Evolutionary conservation across 1,140 invertebrate species (phyloP).

Genomic region (Mercenaria mercenaria): DNA sequence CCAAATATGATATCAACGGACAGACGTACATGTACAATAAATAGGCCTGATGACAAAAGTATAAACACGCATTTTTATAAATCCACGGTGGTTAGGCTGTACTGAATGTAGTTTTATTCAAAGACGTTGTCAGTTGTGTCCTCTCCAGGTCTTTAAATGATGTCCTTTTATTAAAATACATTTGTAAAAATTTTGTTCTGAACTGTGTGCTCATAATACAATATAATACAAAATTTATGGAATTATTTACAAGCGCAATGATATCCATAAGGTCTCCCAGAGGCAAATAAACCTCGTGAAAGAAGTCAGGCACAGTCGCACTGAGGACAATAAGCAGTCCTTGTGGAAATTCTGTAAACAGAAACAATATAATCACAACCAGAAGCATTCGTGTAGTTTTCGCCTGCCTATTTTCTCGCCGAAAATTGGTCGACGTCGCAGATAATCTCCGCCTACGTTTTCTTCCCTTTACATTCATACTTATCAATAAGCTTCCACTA

Average conservation of each 20-base stretch:
- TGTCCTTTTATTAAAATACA: slow-evolving; percentile 77
- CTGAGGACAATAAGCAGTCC: slow-evolving; percentile 85
- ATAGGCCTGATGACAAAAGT: not conserved
- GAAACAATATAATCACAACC: slow-evolving; percentile 89
- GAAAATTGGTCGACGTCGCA: slow-evolving; percentile 72
- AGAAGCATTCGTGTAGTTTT: slow-evolving; percentile 89
- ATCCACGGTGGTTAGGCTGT: not conserved
- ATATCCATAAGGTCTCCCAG: slow-evolving; percentile 97
- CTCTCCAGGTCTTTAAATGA: slow-evolving; percentile 68
- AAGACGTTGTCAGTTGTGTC: slow-evolving; percentile 18
- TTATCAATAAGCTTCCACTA: slow-evolving; percentile 86
- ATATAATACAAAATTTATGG: slow-evolving; percentile 97
- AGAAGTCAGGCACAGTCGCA: slow-evolving; percentile 80
- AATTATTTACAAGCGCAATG: slow-evolving; percentile 95
- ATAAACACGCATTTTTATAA: not conserved
- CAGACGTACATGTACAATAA: not conserved
- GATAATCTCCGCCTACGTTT: slow-evolving; percentile 78
- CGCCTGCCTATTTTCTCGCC: slow-evolving; percentile 89
- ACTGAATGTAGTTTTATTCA: slow-evolving; percentile 47
- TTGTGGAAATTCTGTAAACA: slow-evolving; percentile 94
- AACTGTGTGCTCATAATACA: slow-evolving; percentile 98
- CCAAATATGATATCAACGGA: not conserved
- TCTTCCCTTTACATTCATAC: slow-evolving; percentile 84
- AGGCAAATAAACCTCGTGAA: slow-evolving; percentile 84
- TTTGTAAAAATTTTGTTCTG: slow-evolving; percentile 91